These are phyloP conservation scores for Drosophila testacea DNA, from an alignment of 2,888 invertebrate species.

Conservation along the genomic window DNA sequence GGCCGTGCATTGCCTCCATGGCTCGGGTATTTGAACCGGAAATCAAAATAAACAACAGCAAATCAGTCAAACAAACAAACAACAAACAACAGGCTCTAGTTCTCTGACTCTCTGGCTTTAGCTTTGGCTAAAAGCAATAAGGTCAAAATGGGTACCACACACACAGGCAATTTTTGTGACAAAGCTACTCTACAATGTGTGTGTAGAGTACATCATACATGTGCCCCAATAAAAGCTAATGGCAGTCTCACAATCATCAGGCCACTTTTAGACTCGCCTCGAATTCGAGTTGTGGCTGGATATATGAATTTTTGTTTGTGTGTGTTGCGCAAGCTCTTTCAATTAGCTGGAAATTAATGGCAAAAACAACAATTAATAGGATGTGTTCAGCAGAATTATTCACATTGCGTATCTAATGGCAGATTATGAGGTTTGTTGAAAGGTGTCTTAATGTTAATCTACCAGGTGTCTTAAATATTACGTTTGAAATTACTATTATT, in stretches of 20 bases:
- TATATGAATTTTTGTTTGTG: background rate
- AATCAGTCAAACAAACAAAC: constrained; percentile 78
- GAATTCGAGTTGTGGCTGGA: constrained; percentile 16
- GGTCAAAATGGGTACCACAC: constrained; percentile 53
- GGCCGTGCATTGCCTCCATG: constrained; percentile 29
- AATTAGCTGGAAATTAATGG: constrained; percentile 66
- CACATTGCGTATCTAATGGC: background rate
- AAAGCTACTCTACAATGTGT: constrained; percentile 44
- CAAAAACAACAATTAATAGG: constrained; percentile 9
- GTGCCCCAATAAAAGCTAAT: constrained; percentile 65
- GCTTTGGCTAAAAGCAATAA: constrained; percentile 74
- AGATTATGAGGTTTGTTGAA: background rate
- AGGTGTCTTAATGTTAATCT: background rate
- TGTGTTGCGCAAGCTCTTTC: constrained; percentile 20
- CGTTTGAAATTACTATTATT: too few relatives aligned
- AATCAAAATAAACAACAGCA: constrained; percentile 79
- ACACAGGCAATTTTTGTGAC: constrained; percentile 65
- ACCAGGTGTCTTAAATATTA: too few relatives aligned
- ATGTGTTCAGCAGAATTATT: constrained; percentile 6
- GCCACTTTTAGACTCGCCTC: constrained; percentile 42
- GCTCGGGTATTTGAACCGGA: constrained; percentile 73
- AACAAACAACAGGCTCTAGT: constrained; percentile 50
- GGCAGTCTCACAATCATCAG: constrained; percentile 53
- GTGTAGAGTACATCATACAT: constrained; percentile 32
- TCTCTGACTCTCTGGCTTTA: constrained; percentile 17